A percentile compares a stretch with the other conserved stretches of the same genome.
Conservation (phyloP, 2,113 vertebrate genomes). For the Zosterops borbonicus region DNA sequence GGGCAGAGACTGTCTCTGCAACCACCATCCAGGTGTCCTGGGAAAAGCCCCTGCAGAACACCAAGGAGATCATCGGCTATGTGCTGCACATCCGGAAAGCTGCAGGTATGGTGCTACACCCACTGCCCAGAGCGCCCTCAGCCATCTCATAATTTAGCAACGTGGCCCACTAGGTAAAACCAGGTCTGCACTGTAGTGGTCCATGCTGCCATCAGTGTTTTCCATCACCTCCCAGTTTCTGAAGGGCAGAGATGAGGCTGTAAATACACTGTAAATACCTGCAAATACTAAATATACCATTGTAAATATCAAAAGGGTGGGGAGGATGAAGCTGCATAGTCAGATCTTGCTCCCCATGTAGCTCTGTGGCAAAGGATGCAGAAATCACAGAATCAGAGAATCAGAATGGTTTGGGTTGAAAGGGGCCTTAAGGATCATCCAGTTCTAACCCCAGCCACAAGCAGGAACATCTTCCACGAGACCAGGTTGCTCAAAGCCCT, state of each 20-base stretch:
- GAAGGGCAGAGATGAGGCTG: neutral
- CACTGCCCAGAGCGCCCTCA: neutral
- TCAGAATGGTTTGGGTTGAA: neutral
- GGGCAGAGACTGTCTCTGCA: conserved; percentile 84
- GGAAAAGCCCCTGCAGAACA: conserved; percentile 88
- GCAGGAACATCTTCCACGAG: neutral
- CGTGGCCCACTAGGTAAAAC: fast-evolving
- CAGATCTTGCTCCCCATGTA: neutral
- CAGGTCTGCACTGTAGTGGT: neutral
- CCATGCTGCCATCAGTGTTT: neutral
- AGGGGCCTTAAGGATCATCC: neutral
- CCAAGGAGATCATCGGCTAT: conserved; percentile 95
- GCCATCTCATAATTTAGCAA: neutral
- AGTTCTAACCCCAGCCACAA: neutral
- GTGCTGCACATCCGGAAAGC: conserved; percentile 93
- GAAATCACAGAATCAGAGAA: neutral
- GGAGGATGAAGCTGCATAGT: neutral
- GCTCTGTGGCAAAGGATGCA: neutral
- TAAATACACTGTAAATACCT: neutral
- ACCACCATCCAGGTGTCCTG: conserved; percentile 93
- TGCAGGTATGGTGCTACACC: conserved; percentile 71
- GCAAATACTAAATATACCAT: neutral
- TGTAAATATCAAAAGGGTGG: neutral
- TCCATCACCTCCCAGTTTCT: neutral
- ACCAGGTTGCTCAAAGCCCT: neutral